Base-by-base conservation (phyloP, 2,888 invertebrate genomes). In the Heliconius aoede region DNA sequence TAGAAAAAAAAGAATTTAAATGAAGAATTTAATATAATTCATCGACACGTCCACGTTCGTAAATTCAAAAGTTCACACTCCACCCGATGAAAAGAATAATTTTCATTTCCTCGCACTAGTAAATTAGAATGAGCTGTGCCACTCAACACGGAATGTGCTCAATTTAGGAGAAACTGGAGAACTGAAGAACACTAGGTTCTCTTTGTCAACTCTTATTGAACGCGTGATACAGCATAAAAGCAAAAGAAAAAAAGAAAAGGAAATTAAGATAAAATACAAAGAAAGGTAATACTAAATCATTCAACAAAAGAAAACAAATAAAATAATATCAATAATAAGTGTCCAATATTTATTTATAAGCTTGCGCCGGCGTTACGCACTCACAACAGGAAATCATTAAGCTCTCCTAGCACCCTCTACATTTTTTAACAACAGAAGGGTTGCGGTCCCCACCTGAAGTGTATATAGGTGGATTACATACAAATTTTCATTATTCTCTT, bases 371-470 rank as follows among this genome's bases (percentile, higher is more conserved):
- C 36, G 51, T 55, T 71, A 55, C 51, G 26, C 61, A 62, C 62
- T 51, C 51, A 36, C 32, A 58, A 24, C 32, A 69, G 74, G 55
- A 75, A 75, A 71, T 75, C 51, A 64, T 75, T 75, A 75, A 69
- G 62, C 51, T 61, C 26, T 36, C 55, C n/a, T 32, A 32, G 69
- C 75, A 32, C 69, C 75, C 62, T 64, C 55, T 62, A 32, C 24
- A 62, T 75, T 75, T 75, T 46, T 64, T 71, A 75, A 71, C 46
- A 74, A 69, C 61, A 32, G 61, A 75, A 75, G 69, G 69, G 75
- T 75, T 75, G 62, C 3, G 62, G 62, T 46, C 62, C 28, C 51
- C 55, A 55, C 55, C 32, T 24, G 3, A 32, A 51, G 46, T 24
- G 62, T 55, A 62, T 55, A 36, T 62, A 58, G 60, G 60, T 26